A percentile compares a stretch with the other conserved stretches of the same genome.
phyloP scores from a whole-genome alignment of 2,113 vertebrate genomes.

The Echinops telfairi region DNA sequence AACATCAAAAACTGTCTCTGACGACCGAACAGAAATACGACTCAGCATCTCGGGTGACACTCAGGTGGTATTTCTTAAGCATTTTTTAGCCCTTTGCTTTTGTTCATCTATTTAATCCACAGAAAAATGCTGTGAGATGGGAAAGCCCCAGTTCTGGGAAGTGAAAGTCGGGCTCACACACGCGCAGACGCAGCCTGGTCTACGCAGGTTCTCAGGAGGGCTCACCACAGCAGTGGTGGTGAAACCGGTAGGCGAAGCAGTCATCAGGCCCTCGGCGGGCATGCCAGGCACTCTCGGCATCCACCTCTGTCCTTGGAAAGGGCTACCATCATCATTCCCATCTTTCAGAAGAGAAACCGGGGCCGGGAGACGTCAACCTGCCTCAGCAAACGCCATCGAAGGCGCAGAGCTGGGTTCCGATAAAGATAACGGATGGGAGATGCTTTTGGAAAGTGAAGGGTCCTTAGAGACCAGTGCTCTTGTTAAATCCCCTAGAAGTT shows the following conservation, averaged over 20 bases:
- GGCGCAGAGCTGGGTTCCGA: not conserved
- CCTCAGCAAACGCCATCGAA: not conserved
- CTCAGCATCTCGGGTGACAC: not conserved
- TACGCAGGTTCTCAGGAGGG: not conserved
- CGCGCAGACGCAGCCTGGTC: not conserved
- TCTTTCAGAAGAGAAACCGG: constrained; percentile 20
- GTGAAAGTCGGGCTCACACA: not conserved
- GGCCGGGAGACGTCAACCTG: not conserved
- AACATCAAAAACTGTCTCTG: not conserved
- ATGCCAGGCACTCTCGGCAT: not conserved
- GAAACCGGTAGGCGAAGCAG: not conserved
- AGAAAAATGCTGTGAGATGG: not conserved
- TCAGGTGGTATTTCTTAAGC: not conserved
- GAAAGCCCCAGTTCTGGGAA: not conserved
- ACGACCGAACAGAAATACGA: not conserved
- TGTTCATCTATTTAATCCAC: not conserved
- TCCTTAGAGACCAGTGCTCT: not conserved
- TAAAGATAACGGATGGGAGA: not conserved
- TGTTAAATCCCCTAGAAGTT: constrained; percentile 2
- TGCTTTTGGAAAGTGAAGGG: not conserved
- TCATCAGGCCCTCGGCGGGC: accelerated
- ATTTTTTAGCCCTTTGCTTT: not conserved
- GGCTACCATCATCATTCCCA: not conserved
- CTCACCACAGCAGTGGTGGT: not conserved
- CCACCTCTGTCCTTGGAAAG: not conserved